Conservation (phyloP, 2,888 invertebrate species). For the Arctia plantaginis region DNA sequence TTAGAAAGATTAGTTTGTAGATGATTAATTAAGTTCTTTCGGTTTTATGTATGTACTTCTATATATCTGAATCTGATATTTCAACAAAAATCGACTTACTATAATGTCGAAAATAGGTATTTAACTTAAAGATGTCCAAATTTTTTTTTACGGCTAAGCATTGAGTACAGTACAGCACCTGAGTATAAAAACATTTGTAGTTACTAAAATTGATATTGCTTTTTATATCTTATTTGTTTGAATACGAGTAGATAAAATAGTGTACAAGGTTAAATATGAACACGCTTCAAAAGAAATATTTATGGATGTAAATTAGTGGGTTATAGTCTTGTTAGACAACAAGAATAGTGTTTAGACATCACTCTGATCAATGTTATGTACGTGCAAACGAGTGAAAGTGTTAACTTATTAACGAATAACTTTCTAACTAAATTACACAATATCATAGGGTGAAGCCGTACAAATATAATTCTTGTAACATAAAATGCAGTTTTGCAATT, state of each 20-base stretch:
- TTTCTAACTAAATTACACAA: constrained; percentile 55
- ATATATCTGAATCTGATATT: no score
- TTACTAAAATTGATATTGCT: constrained; percentile 9
- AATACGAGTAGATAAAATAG: constrained; percentile 4
- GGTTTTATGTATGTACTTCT: no score
- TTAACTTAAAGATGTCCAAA: no score
- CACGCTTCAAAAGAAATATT: constrained; percentile 19
- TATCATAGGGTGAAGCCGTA: constrained; percentile 23
- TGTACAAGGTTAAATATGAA: constrained; percentile 22
- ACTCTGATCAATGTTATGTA: constrained; percentile 31
- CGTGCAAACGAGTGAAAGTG: constrained; percentile 54
- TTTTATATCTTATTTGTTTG: not conserved
- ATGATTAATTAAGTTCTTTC: not conserved
- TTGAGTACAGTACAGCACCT: no score
- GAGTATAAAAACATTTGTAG: not conserved
- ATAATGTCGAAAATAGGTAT: no score
- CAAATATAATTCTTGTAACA: constrained; percentile 17
- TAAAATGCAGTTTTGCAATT: constrained; percentile 31
- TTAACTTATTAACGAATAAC: constrained; percentile 46
- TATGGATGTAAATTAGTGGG: constrained; percentile 43
- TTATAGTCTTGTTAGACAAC: constrained; percentile 46
- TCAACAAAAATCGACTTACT: no score
- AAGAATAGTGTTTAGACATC: constrained; percentile 35
- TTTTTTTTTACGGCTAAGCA: not conserved
- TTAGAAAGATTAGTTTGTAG: not conserved